Evolutionary conservation across 2,113 vertebrate genomes (phyloP), one percentile per base, ranked within the genome.

Genomic region (Pungitius pungitius): DNA sequence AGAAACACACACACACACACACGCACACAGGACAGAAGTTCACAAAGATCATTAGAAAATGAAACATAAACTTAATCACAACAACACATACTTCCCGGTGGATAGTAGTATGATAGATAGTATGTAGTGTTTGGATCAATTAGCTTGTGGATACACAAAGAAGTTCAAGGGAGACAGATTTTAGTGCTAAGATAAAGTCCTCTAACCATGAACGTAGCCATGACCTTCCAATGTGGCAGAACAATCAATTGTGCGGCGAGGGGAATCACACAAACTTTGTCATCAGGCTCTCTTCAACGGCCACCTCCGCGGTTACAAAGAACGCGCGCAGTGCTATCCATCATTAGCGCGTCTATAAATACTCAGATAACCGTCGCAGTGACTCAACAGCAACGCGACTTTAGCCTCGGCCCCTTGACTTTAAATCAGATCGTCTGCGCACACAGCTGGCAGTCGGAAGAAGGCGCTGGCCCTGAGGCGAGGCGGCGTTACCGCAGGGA

Each of bases 191-290:
- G 51, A 66, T 26, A 81, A 68, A 73, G 24, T 40, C 47, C 11
- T 47, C 27, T 69, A 42, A 81, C 57, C 69, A 55, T 40, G 71
- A 85, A 73, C 63, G 82, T 71, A 45, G 83, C 45, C 64, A 70
- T 77, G 83, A 83, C 82, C 72, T 89, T 90, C 87, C n/a, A 35
- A 80, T 73, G 72, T 87, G 68, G 69, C 45, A 82, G 77, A 82
- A 80, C 62, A 83, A 73, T 27, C 22, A 56, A 39, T 30, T 30
- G n/a, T 35, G 27, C 18, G 49, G 55, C 49, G n/a, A 63, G 35
- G 55, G 24, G 39, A 30, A 57, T 63, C 18, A 27, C n/a, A n/a
- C n/a, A n/a, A 15, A n/a, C 47, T 8, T 66, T 20, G 70, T 75
- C 68, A 57, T 37, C 1, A 30, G 51, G 39, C 2, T 11, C 47